Base-by-base conservation (phyloP, 2,797 vertebrate genomes). In the Salmo trutta region DNA sequence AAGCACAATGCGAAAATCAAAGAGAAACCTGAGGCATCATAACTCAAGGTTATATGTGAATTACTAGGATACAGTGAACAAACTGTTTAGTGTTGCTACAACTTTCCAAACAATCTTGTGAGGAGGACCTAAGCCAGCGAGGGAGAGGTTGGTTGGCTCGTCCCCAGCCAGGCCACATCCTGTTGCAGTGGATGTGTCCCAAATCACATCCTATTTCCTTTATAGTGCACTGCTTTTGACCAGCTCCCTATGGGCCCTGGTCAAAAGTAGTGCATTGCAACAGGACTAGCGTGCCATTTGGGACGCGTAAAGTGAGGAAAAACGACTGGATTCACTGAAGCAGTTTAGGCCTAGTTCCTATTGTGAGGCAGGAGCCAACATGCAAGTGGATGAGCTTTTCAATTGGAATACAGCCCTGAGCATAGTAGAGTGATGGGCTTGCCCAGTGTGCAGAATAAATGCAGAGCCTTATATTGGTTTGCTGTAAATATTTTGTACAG, bases 81-180 rank as follows among this genome's bases (percentile, higher is more conserved):
- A 80, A 74, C 53, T 15, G 78, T 76, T 79, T 78, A 77, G 75
- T 82, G 81, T 77, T 33, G 27, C 59, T 36, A 24, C 62, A 73
- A 83, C 78, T 85, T 87, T 86, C 51, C 79, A 71, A 77, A 86
- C 73, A 73, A 83, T 75, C 84, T 87, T 71, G 85, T 54, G 79
- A 47, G 41, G 41, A 47, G 10, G 75, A 79, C 65, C 41, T 47
- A 69, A 77, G 84, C 73, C 67, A 81, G 70, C 80, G 76, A 86
- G 75, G 8, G 29, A 33, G 53, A n/a, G 82, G 73, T 51, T 75
- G 74, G 70, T 83, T 91, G 89, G 89, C 87, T 83, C 27, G 31
- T 73, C 77, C 78, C 86, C 88, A 91, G 84, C 66, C 74, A 81
- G 79, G 80, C 87, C 85, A 90, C 88, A 89, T 91, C 90, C 89